A percentile compares a stretch with the other conserved stretches of the same genome.
Evolutionary conservation across 2,797 vertebrate genomes (phyloP).

Genomic region (Melopsittacus undulatus): DNA sequence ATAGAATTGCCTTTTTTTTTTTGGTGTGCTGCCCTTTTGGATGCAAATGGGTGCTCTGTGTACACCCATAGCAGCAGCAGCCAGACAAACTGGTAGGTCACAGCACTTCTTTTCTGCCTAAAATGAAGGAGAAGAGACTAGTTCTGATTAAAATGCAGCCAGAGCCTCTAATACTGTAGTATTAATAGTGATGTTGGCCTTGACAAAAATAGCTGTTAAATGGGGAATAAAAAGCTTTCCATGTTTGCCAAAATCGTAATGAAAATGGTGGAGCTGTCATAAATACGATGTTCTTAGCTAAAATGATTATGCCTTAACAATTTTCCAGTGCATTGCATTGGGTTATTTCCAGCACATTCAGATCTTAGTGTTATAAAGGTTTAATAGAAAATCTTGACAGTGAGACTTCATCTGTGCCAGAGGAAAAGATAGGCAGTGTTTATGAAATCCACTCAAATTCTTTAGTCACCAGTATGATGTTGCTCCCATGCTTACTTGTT

Average conservation of each 20-base stretch:
- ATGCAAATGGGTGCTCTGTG: not conserved
- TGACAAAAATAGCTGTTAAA: conserved; percentile 67
- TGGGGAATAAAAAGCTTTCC: conserved; percentile 63
- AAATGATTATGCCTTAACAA: conserved; percentile 61
- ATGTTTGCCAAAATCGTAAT: conserved; percentile 58
- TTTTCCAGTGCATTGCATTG: conserved; percentile 42
- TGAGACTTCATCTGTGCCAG: not conserved
- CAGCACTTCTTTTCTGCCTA: not conserved
- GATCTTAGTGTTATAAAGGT: conserved; percentile 16
- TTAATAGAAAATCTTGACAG: conserved; percentile 32
- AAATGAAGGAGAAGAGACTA: not conserved
- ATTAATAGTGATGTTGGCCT: conserved; percentile 36
- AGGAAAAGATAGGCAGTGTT: conserved; percentile 4
- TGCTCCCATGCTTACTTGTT: not conserved
- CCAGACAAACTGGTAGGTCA: not conserved
- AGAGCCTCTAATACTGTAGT: not conserved
- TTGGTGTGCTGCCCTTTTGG: not conserved
- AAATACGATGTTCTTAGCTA: conserved; percentile 31
- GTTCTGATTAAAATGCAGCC: conserved; percentile 50
- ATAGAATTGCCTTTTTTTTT: not conserved
- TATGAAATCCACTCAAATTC: not conserved
- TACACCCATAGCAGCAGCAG: not conserved
- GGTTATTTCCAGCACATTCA: conserved; percentile 40
- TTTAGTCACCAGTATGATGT: not conserved
- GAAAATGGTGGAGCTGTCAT: conserved; percentile 57